Base-by-base conservation (phyloP, 2,797 vertebrate species). In the Mormyrops attenuatus region DNA sequence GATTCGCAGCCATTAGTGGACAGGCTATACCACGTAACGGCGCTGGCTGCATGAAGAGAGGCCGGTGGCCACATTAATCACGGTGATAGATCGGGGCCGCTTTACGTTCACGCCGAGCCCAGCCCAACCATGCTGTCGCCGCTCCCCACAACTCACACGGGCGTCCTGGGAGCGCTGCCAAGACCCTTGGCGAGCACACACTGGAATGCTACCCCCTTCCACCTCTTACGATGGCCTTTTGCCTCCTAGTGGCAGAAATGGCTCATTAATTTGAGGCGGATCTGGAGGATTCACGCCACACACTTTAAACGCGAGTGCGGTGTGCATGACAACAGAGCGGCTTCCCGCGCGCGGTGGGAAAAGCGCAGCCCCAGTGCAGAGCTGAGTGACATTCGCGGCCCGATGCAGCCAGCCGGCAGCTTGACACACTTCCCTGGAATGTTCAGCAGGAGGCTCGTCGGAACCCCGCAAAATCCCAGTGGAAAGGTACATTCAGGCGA, bases 61-160 rank as follows among this genome's bases (percentile, higher is more conserved):
- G 94, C 97, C 96, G 97, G 97, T 96, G 96, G 93, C 95, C 94
- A 96, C 96, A 97, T 97, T 96, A 96, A 96, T 98, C 96, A 97
- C 94, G 92, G 91, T 95, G 96, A 97, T 96, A 97, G 95, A 97
- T 96, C 95, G 96, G 95, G 96, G 96, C 95, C 95, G 94, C 96
- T 96, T 97, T 96, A 96, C 96, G 96, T 95, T 94, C 97, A 97
- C 96, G 90, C 89, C 89, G 49, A 92, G 92, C 94, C 95, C 94
- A 93, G 95, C 94, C 96, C 89, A 96, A 95, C 95, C 92, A 92
- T 93, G 95, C 94, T 91, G 94, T 96, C 95, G 95, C 94, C 95
- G 94, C 95, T 94, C 93, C 92, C 93, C 94, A 96, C 95, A 92
- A 92, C 91, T 92, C 89, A 52, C 90, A 92, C 90, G 91, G 88